Percentiles rank a stretch among this genome's conserved stretches.
Evolutionary conservation across 2,888 invertebrate species (phyloP).

Genomic region (Cremastinae sp.): DNA sequence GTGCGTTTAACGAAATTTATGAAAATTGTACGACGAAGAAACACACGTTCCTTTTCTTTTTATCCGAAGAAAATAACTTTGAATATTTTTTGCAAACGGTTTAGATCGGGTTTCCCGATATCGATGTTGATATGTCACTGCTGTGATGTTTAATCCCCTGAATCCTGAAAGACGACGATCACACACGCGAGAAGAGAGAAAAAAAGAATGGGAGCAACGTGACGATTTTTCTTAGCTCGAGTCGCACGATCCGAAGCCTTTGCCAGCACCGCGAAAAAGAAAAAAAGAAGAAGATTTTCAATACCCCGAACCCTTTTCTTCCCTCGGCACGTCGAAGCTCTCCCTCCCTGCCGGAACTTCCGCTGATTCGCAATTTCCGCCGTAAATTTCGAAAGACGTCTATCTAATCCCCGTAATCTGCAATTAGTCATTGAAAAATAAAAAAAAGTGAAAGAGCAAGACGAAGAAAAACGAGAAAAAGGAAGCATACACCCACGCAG

Average conservation of each 20-base stretch:
- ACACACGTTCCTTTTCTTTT: no score
- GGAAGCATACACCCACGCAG: slow-evolving; percentile 18
- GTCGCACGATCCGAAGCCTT: slow-evolving; percentile 12
- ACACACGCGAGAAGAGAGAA: slow-evolving; percentile 44
- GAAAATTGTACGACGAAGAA: no score
- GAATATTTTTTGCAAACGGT: neutral
- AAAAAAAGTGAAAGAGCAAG: neutral
- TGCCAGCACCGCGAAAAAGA: slow-evolving; percentile 19
- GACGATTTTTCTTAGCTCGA: neutral
- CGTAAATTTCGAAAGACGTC: slow-evolving; percentile 69
- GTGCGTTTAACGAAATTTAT: no score
- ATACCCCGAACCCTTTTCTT: neutral
- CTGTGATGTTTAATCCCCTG: slow-evolving; percentile 79
- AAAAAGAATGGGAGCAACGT: slow-evolving; percentile 23
- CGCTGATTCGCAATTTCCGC: slow-evolving; percentile 28
- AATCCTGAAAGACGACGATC: slow-evolving; percentile 67
- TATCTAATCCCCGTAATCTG: slow-evolving; percentile 73
- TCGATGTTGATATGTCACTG: slow-evolving; percentile 79
- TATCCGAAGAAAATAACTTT: neutral
- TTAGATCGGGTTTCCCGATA: slow-evolving; percentile 59
- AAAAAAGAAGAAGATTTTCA: neutral
- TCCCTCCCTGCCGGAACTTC: slow-evolving; percentile 51
- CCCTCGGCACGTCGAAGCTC: slow-evolving; percentile 32
- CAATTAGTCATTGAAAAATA: slow-evolving; percentile 72
- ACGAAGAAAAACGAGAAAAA: slow-evolving; percentile 52